These are phyloP conservation scores for Diarsia rubi DNA, from an alignment of 2,888 invertebrate genomes.

Conservation along the genomic window DNA sequence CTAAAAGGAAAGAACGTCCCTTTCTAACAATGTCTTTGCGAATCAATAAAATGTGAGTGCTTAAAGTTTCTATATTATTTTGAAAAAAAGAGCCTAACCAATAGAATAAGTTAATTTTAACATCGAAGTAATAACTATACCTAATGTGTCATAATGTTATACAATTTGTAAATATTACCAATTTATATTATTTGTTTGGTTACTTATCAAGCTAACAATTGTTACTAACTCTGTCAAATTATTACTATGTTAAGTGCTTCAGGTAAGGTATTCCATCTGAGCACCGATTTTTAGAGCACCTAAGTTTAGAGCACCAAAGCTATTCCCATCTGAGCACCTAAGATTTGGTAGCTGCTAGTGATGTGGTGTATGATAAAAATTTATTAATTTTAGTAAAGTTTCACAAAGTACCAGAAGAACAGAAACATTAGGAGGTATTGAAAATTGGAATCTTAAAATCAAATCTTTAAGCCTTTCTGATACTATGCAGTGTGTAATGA, in stretches of 20 bases:
- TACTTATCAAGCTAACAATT: background rate
- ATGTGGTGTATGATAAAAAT: no score
- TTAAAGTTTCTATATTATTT: background rate
- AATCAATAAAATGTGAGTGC: background rate
- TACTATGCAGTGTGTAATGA: no score
- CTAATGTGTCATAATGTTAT: background rate
- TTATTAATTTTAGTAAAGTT: no score
- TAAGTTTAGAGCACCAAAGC: no score
- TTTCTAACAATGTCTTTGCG: background rate
- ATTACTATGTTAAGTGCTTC: background rate
- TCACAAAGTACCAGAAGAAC: no score
- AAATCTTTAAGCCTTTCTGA: no score
- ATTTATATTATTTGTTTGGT: background rate
- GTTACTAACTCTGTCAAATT: background rate
- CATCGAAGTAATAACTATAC: slow-evolving; percentile 36
- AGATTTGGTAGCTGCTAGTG: no score
- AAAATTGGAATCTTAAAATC: no score
- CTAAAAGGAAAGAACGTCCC: background rate
- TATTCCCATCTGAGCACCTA: no score
- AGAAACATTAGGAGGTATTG: no score
- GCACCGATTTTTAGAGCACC: no score
- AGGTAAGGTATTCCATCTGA: no score
- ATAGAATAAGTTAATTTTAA: slow-evolving; percentile 26
- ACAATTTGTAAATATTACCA: slow-evolving; percentile 16
- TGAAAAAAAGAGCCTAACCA: background rate